These are phyloP conservation scores for Salarias fasciatus DNA, from an alignment of 2,797 vertebrate species.

Conservation along the genomic window DNA sequence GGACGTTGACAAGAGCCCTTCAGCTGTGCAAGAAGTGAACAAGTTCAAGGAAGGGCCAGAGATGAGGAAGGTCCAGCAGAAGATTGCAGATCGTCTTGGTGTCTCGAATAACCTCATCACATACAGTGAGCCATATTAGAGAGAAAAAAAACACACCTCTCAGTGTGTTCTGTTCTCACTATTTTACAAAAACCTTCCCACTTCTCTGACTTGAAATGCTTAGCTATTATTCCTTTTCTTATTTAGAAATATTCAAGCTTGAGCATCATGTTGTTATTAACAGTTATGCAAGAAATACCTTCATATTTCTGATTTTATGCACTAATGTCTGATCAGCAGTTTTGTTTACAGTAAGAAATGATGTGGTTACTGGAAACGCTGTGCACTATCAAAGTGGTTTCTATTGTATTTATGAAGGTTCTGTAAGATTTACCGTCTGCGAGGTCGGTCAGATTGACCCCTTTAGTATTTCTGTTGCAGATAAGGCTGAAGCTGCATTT, in stretches of 20 bases:
- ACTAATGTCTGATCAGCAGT: no score
- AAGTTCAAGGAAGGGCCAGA: conserved; percentile 89
- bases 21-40: conserved; percentile 85
- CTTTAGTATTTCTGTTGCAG: conserved; percentile 70
- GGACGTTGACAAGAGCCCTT: conserved; percentile 86
- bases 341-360: background rate
- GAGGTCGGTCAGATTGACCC: conserved; percentile 8
- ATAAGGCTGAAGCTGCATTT: conserved; percentile 92
- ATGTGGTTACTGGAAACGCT: background rate
- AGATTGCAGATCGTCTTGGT: conserved; percentile 85
- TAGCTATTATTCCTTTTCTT: no score
- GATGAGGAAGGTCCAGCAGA: conserved; percentile 88
- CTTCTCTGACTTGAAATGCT: no score
- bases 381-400: background rate
- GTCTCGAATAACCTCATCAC: conserved; percentile 81
- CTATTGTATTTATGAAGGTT: background rate
- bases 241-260: no score
- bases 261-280: no score
- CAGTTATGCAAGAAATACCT: no score
- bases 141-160: background rate
- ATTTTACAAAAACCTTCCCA: background rate
- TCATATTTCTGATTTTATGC: no score
- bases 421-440: no score
- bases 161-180: background rate
- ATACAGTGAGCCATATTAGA: conserved; percentile 49